Evolutionary conservation across 2,888 invertebrate genomes (phyloP).

Genomic region (Oxytorus armatus): DNA sequence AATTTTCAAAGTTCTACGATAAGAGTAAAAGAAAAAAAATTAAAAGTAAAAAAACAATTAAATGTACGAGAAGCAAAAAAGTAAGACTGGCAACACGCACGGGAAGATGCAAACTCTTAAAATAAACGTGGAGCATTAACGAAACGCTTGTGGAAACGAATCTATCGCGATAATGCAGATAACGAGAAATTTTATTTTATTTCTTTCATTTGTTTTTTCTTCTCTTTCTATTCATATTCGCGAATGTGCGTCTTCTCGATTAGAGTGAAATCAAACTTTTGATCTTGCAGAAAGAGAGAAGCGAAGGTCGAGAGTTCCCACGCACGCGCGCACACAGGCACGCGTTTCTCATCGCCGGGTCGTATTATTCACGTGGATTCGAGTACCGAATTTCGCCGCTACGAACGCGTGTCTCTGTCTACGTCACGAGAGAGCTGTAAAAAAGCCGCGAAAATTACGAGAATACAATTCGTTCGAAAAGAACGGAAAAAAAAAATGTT

Average conservation of each 20-base stretch:
- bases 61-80: background rate
- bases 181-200: conserved; percentile 27
- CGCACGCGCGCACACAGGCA: too few species aligned
- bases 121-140: conserved; percentile 3
- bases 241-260: conserved; percentile 5
- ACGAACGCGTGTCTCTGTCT: conserved; percentile 32
- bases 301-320: conserved; percentile 11
- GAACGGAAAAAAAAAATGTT: too few species aligned
- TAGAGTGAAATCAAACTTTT: conserved; percentile 51
- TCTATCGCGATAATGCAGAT: conserved; percentile 29
- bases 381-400: conserved; percentile 24
- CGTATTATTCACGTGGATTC: background rate
- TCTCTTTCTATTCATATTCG: conserved; percentile 9
- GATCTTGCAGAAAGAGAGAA: conserved; percentile 31
- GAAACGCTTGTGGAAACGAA: conserved; percentile 5
- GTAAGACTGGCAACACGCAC: background rate
- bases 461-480: background rate
- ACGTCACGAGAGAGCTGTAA: background rate
- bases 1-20: too few species aligned
- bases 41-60: background rate
- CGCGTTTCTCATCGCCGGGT: too few species aligned
- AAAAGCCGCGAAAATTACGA: background rate
- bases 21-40: background rate
- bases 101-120: conserved; percentile 29
- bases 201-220: conserved; percentile 4